Evolutionary conservation across 2,888 invertebrate genomes (phyloP), one percentile per base, ranked within the genome.

Genomic region (Liopterus haemorrhoidalis): DNA sequence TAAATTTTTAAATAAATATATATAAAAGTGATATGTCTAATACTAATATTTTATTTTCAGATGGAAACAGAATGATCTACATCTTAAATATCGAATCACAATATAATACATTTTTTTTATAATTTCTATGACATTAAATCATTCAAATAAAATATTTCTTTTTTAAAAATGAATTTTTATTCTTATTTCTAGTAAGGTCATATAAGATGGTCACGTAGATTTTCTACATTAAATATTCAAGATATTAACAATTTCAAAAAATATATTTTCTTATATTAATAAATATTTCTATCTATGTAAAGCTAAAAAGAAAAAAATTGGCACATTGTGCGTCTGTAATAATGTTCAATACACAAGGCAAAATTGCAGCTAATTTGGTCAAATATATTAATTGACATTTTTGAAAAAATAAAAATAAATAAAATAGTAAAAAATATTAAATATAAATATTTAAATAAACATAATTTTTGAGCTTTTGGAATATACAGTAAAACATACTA

Each of bases 381-480:
- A n/a, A n/a, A n/a, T n/a, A n/a, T n/a, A n/a, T n/a, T n/a, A n/a
- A n/a, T n/a, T n/a, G n/a, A n/a, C n/a, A n/a, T n/a, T n/a, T n/a
- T n/a, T n/a, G 20, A 20, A 14, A 16, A 37, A 36, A 42, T 28
- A 43, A 44, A 44, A 4, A 6, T 4, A 31, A 40, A 27, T 48
- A 43, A 48, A 44, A 47, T 47, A 39, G 24, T 41, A 27, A 37
- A 36, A 46, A 49, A 46, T 46, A 49, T 49, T 41, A 46, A 44
- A 32, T 46, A 46, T 40, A 46, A 44, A 16, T 33, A 24, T 30
- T 9, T 16, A 24, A 44, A 44, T 18, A 30, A 16, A 0, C 12
- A 8, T 24, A 24, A 8, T 8, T 24, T 24, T n/a, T 8, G n/a
- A 8, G 24, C 24, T 8, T 24, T 24, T n/a, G n/a, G 8, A n/a